phyloP scores from a whole-genome alignment of 2,113 vertebrate species.

The Bungarus multicinctus region DNA sequence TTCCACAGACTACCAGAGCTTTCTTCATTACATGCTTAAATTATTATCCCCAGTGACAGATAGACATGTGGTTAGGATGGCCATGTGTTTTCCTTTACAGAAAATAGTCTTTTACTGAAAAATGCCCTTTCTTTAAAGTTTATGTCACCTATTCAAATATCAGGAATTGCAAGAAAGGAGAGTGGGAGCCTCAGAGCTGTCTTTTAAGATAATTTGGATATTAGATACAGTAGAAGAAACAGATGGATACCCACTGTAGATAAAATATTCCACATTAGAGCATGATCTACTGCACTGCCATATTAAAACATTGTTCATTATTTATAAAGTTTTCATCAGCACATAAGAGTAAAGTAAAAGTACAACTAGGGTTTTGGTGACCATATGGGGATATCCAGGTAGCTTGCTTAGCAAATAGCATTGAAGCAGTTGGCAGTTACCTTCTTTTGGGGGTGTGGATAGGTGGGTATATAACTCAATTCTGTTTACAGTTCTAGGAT shows the following conservation, averaged over 20 bases:
- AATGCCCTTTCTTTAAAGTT: not conserved
- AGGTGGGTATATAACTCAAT: not conserved
- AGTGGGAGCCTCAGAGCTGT: not conserved
- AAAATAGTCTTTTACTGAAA: not conserved
- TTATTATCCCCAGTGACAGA: not conserved
- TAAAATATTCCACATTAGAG: not conserved
- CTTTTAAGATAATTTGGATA: not conserved
- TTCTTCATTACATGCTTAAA: not conserved
- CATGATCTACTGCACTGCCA: not conserved
- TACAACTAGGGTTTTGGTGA: not conserved
- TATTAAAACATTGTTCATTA: not conserved
- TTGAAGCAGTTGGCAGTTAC: not conserved
- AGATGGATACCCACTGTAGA: not conserved
- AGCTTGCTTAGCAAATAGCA: not conserved
- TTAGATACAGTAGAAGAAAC: not conserved
- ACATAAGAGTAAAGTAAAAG: not conserved
- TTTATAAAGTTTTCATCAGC: not conserved
- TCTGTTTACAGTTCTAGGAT: not conserved
- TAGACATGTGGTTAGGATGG: not conserved
- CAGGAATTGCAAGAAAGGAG: not conserved
- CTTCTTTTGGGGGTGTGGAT: not conserved
- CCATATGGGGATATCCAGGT: not conserved
- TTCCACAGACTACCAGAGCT: not conserved
- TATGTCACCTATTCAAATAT: not conserved
- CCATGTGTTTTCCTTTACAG: not conserved